These are phyloP conservation scores for Plecturocebus donacophilus DNA, from an alignment of 2,113 vertebrate species.

Conservation along the genomic window DNA sequence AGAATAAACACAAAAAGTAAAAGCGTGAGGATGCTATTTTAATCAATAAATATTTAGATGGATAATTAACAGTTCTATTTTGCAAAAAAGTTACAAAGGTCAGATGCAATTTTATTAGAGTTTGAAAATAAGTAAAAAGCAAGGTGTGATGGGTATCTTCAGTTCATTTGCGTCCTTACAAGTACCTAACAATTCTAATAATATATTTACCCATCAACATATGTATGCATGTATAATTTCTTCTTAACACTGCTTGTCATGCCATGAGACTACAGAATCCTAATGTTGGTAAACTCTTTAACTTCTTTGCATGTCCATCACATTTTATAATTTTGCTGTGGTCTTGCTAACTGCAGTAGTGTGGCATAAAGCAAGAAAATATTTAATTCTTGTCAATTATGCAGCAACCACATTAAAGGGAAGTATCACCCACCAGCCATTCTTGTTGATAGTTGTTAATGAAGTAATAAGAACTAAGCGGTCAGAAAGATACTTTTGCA, in stretches of 20 bases:
- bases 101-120: not conserved
- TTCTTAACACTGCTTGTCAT: not conserved
- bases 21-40: not conserved
- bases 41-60: not conserved
- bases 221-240: not conserved
- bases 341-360: not conserved
- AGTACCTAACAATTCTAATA: not conserved
- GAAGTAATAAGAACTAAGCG: not conserved
- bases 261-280: not conserved
- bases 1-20: not conserved
- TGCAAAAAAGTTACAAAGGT: not conserved
- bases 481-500: not conserved
- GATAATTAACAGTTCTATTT: not conserved
- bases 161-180: not conserved
- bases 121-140: not conserved
- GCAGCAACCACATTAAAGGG: not conserved
- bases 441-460: not conserved
- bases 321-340: not conserved
- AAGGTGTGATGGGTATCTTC: accelerated
- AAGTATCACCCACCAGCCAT: not conserved
- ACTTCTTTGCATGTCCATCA: not conserved
- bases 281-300: not conserved
- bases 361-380: not conserved
- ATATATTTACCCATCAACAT: not conserved
- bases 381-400: conserved; percentile 5